Percentiles rank a stretch among this genome's conserved stretches.
These are phyloP conservation scores for Porites evermanni DNA, from an alignment of 92 coral and sea anemone genomes.

Conservation along the genomic window DNA sequence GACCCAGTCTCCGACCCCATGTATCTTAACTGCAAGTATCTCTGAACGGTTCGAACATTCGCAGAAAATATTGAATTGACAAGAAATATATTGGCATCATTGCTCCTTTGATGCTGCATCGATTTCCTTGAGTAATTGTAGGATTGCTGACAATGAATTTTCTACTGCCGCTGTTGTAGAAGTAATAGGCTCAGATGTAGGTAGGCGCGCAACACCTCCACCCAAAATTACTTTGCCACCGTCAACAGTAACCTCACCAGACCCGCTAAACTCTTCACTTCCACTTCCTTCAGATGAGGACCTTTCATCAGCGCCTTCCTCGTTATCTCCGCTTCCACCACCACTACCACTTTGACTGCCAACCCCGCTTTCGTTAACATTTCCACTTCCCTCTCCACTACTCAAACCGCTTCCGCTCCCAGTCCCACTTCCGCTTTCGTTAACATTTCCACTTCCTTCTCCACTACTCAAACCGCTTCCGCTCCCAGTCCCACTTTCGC, in stretches of 20 bases:
- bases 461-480: too few relatives aligned
- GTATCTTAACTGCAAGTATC: too few relatives aligned
- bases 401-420: neutral
- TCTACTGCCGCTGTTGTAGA: neutral
- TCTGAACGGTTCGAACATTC: too few relatives aligned
- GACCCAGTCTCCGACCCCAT: too few relatives aligned
- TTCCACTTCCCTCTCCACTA: neutral
- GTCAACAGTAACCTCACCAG: conserved; percentile 4
- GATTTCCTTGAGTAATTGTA: neutral
- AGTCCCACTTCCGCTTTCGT: neutral
- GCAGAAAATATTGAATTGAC: too few relatives aligned
- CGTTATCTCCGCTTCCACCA: neutral
- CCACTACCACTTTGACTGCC: neutral
- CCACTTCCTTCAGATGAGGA: neutral
- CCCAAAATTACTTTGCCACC: conserved; percentile 3
- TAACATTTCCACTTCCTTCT: neutral
- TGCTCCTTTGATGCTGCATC: neutral
- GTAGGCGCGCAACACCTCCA: conserved; percentile 27
- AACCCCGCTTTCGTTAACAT: neutral
- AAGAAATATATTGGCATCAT: too few relatives aligned
- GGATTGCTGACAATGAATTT: neutral
- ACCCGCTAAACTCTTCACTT: conserved; percentile 1
- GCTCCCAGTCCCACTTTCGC: neutral
- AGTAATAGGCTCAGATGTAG: neutral
- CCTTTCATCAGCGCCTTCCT: neutral